Percentiles rank a stretch among this genome's conserved stretches.
phyloP scores from a whole-genome alignment of 2,888 invertebrate genomes.

The Andrena bucephala region DNA sequence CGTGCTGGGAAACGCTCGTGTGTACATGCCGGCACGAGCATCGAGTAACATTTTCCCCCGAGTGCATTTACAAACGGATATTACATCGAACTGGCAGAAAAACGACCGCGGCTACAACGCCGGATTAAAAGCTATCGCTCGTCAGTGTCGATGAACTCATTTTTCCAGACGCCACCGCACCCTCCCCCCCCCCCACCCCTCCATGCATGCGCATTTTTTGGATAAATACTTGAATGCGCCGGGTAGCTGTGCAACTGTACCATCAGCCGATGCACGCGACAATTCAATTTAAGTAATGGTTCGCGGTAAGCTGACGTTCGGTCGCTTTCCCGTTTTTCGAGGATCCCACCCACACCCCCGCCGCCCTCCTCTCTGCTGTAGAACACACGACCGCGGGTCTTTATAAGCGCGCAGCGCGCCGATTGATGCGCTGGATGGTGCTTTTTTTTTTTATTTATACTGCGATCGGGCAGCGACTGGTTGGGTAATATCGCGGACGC shows the following conservation, averaged over 20 bases:
- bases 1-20: slow-evolving; percentile 56
- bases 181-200: too few species aligned
- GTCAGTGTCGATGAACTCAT: slow-evolving; percentile 73
- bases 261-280: background rate
- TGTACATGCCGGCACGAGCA: slow-evolving; percentile 38
- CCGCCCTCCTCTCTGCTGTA: background rate
- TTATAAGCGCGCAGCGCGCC: background rate
- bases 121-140: slow-evolving; percentile 73
- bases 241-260: background rate
- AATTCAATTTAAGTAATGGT: slow-evolving; percentile 34
- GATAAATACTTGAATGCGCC: slow-evolving; percentile 41
- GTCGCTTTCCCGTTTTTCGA: background rate
- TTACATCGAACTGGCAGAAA: slow-evolving; percentile 71
- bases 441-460: slow-evolving; percentile 11
- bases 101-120: slow-evolving; percentile 65
- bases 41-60: slow-evolving; percentile 71
- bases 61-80: slow-evolving; percentile 74
- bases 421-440: background rate
- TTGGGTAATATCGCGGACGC: slow-evolving; percentile 16
- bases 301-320: background rate
- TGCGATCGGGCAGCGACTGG: background rate
- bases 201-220: background rate
- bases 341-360: background rate
- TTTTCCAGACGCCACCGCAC: slow-evolving; percentile 42
- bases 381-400: background rate